phyloP scores from a whole-genome alignment of 2,888 invertebrate species.

The Aplocera efformata region DNA sequence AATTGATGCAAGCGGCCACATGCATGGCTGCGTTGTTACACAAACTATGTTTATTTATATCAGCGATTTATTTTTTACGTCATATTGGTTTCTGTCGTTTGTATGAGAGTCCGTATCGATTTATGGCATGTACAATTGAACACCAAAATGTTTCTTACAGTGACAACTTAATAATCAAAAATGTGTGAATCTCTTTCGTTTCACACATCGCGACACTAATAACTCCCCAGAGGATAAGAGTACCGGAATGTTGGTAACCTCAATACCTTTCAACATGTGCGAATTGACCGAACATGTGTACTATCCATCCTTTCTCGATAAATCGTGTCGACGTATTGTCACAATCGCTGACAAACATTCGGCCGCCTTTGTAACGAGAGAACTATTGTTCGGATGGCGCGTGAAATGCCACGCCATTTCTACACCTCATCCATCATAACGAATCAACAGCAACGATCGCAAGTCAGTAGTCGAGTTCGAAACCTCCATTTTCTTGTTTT shows the following conservation, averaged over 20 bases:
- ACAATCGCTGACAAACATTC: conserved; percentile 14
- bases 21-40: conserved; percentile 1
- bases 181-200: too few relatives aligned
- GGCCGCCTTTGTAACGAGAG: conserved; percentile 14
- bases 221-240: not conserved
- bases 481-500: conserved; percentile 12
- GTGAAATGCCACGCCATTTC: conserved; percentile 21
- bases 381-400: conserved; percentile 15
- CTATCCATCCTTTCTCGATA: conserved; percentile 9
- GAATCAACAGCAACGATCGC: conserved; percentile 3
- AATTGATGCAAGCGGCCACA: too few relatives aligned
- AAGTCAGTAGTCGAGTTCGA: conserved; percentile 17
- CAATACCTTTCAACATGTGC: conserved; percentile 6
- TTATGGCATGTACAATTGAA: too few relatives aligned
- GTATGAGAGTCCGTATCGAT: too few relatives aligned
- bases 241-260: conserved; percentile 2
- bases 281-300: conserved; percentile 4
- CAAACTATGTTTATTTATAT: too few relatives aligned
- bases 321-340: conserved; percentile 2
- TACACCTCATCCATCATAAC: conserved; percentile 18
- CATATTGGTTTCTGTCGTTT: too few relatives aligned
- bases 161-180: too few relatives aligned
- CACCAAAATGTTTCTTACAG: too few relatives aligned
- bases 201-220: conserved; percentile 1
- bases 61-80: too few relatives aligned